Conservation (phyloP, 2,113 vertebrate species). For the Sturnira hondurensis region DNA sequence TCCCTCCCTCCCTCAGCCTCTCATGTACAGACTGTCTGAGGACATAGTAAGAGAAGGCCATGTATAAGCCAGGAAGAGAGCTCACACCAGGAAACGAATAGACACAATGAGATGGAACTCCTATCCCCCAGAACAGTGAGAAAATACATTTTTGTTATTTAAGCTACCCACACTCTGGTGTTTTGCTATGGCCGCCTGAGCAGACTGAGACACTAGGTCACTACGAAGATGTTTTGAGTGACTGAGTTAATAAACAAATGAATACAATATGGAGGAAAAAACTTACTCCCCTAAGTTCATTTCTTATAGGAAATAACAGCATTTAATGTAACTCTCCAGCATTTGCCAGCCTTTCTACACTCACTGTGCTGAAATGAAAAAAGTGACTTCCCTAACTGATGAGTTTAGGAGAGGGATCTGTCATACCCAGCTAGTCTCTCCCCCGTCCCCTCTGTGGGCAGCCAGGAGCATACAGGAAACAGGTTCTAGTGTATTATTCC, state of each 20-base stretch:
- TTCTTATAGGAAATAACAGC: background rate
- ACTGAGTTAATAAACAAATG: background rate
- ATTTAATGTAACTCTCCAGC: background rate
- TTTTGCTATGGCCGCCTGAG: background rate
- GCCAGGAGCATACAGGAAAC: background rate
- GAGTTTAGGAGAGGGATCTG: background rate
- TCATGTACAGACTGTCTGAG: accelerated
- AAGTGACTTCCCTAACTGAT: background rate
- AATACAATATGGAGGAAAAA: background rate
- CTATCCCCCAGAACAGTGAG: background rate
- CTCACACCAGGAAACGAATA: background rate
- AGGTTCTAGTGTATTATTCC: background rate
- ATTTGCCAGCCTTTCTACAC: background rate
- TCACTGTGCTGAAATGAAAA: background rate
- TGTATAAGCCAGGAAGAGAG: background rate
- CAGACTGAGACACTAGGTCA: background rate
- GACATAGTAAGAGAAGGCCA: background rate
- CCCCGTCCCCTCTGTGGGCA: background rate
- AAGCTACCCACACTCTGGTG: background rate
- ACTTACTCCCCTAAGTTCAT: background rate
- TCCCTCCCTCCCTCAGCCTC: background rate
- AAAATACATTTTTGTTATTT: too few species aligned
- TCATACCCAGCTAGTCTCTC: background rate
- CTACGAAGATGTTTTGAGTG: background rate
- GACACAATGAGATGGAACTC: background rate